Base-by-base conservation (phyloP, 2,888 invertebrate genomes). In the Synanthedon tipuliformis region DNA sequence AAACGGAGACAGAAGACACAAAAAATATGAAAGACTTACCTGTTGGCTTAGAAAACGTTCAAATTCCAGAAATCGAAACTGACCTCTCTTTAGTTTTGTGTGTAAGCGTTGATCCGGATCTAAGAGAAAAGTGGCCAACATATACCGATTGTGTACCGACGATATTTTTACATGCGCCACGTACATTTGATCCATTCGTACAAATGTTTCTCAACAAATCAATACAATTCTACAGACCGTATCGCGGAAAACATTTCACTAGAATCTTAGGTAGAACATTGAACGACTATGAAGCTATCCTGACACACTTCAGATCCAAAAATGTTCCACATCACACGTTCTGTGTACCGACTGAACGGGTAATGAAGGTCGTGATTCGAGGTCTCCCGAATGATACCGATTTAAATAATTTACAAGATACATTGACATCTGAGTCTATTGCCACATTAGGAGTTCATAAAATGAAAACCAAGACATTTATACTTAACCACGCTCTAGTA, bases 311-410 rank as follows among this genome's bases (percentile, higher is more conserved):
- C 12, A 66, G 74, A 4, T 69, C 66, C 16, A 66, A 68, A 12
- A 56, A 75, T 50, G 45, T 79, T 11, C 77, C 78, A 1, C 80
- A 70, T 54, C 78, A 81, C 50, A 82, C 82, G 8, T 81, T 65
- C 60, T 72, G 76, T 1, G 59, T 72, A 57, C 77, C 78, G 8
- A 55, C 58, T 7, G 71, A 75, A 53, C 70, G 69, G 52, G 77
- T 73, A 61, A 63, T 78, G 61, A 79, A 74, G 65, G 68, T 80
- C 4, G 71, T 80, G 0, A 70, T 81, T 15, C 71, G 63, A 62
- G 78, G 78, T n/a, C 60, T 83, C 0, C 70, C 75, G 0, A 58
- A 59, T 45, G 64, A 69, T 50, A 63, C 61, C 15, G 65, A 71
- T 54, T 60, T 78, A 41, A 55, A 59, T 49, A 54, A 57, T 53